Percentiles rank a stretch among this genome's conserved stretches.
phyloP scores from a whole-genome alignment of 2,113 vertebrate species.

The Rhipidura dahli region DNA sequence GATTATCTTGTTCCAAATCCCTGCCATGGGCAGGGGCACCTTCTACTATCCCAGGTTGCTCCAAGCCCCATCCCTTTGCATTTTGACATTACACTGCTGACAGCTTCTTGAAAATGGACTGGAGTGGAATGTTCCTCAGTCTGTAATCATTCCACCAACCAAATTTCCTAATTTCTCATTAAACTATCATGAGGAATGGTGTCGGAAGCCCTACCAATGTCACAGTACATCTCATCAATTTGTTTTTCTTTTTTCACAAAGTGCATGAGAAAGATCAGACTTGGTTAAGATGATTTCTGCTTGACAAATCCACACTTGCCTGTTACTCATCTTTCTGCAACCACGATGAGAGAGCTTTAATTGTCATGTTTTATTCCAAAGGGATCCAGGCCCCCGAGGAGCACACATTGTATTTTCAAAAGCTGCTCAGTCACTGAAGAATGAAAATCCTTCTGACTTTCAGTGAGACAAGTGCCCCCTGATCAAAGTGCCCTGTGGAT shows the following conservation, averaged over 20 bases:
- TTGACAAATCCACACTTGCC: background rate
- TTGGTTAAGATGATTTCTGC: background rate
- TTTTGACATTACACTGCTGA: background rate
- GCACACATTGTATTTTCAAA: background rate
- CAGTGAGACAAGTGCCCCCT: background rate
- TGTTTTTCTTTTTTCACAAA: background rate
- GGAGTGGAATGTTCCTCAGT: background rate
- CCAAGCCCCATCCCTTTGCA: background rate
- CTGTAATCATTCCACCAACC: background rate
- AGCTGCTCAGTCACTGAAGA: conserved; percentile 2
- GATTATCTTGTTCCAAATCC: background rate
- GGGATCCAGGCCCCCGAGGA: background rate
- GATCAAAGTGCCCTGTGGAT: background rate
- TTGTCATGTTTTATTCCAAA: background rate
- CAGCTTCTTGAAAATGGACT: background rate
- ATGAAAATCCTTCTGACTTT: background rate
- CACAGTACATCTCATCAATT: background rate
- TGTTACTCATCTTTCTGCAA: background rate
- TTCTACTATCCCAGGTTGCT: background rate
- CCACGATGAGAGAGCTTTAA: background rate
- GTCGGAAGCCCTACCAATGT: background rate
- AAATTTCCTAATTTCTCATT: background rate
- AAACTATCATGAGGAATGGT: background rate
- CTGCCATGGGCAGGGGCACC: fast-evolving
- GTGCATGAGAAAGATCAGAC: background rate